Conservation (phyloP, 2,888 invertebrate species). For the Ophion obscuratus region DNA sequence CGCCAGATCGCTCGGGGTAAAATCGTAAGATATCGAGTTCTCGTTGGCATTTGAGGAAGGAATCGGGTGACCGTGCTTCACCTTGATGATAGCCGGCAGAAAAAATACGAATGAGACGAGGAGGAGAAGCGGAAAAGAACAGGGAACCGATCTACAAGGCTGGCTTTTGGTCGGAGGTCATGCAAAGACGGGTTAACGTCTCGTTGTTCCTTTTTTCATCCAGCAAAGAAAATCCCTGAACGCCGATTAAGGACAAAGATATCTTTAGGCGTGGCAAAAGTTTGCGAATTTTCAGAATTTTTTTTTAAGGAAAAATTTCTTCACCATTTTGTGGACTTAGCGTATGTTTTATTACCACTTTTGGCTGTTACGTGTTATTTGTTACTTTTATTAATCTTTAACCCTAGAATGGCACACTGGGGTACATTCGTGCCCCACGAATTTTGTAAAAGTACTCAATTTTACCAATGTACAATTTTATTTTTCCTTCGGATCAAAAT, state of each 20-base stretch:
- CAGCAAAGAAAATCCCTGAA: conserved; percentile 47
- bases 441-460: too few species aligned
- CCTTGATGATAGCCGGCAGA: conserved; percentile 50
- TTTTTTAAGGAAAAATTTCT: too few species aligned
- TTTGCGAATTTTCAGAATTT: too few species aligned
- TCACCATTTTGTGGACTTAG: too few species aligned
- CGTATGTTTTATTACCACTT: too few species aligned
- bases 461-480: too few species aligned
- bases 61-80: conserved; percentile 40
- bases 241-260: conserved; percentile 30
- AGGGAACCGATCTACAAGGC: conserved; percentile 63
- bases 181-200: conserved; percentile 49
- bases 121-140: conserved; percentile 30
- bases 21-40: conserved; percentile 44
- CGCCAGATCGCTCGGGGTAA: conserved; percentile 11
- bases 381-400: too few species aligned
- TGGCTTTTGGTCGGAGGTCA: conserved; percentile 60
- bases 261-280: too few species aligned
- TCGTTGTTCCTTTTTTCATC: conserved; percentile 43
- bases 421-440: too few species aligned
- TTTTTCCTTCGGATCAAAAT: too few species aligned
- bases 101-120: conserved; percentile 22
- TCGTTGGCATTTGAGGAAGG: conserved; percentile 19
- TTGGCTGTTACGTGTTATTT: too few species aligned
- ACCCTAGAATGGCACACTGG: too few species aligned